These are phyloP conservation scores for Tylochromis polylepis DNA, from an alignment of 2,113 vertebrate species.

Conservation along the genomic window DNA sequence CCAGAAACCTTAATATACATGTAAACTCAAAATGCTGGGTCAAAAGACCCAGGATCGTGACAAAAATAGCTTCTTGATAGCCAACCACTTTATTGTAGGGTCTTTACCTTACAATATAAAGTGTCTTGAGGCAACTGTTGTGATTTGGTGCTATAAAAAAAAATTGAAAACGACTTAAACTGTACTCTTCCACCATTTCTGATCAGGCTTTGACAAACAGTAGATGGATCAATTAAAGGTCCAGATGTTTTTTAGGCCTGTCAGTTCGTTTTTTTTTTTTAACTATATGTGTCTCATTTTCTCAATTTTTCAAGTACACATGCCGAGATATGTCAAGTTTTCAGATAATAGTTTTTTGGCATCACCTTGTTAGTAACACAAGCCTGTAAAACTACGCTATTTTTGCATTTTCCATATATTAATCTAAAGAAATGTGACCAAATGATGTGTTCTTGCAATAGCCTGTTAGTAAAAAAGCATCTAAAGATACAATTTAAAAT, in stretches of 20 bases:
- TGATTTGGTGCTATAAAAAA: background rate
- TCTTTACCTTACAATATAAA: background rate
- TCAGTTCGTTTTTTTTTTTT: background rate
- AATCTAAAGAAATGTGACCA: background rate
- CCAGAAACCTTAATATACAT: too few relatives aligned
- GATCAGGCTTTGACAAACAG: background rate
- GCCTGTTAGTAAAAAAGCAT: background rate
- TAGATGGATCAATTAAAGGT: background rate
- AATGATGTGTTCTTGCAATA: background rate
- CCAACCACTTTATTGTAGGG: background rate
- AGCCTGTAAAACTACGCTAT: background rate
- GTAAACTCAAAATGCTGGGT: too few relatives aligned
- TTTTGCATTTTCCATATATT: background rate
- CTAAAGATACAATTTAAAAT: background rate
- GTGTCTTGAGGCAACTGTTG: background rate
- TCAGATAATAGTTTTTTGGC: background rate
- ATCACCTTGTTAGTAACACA: background rate
- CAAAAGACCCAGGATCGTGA: too few relatives aligned
- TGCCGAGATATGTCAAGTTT: background rate
- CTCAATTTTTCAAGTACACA: background rate
- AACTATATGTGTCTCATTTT: background rate
- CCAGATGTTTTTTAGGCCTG: background rate
- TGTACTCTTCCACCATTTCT: background rate
- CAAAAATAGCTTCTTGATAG: background rate
- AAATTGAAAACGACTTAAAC: background rate